Evolutionary conservation across 2,113 vertebrate species (phyloP).

Genomic region (Cichladusa arquata): DNA sequence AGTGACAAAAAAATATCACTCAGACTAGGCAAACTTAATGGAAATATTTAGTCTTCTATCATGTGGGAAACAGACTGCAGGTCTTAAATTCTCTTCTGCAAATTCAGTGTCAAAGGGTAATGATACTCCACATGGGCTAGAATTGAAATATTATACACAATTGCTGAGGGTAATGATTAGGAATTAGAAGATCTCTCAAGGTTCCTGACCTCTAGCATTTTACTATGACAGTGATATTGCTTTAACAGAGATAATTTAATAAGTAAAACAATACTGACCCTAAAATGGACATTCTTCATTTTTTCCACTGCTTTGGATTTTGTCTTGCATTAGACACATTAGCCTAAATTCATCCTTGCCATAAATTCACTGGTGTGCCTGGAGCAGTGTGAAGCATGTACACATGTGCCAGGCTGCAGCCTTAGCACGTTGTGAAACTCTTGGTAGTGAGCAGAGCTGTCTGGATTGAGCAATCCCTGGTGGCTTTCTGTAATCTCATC

Average conservation of each 20-base stretch:
- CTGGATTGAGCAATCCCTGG: neutral
- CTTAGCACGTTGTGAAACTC: neutral
- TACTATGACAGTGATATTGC: neutral
- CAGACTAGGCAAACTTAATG: neutral
- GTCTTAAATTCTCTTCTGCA: neutral
- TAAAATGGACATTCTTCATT: neutral
- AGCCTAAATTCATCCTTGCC: neutral
- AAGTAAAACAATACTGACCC: neutral
- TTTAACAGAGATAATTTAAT: conserved; percentile 36
- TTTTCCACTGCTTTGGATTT: neutral
- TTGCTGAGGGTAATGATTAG: neutral
- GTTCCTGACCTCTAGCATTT: neutral
- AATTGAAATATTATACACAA: neutral
- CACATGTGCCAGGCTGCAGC: neutral
- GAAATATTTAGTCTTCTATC: conserved; percentile 48
- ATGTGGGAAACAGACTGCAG: neutral
- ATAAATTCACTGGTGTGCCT: neutral
- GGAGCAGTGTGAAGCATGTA: neutral
- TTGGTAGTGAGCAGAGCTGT: neutral
- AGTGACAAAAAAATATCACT: conserved; percentile 28
- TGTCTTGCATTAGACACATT: neutral
- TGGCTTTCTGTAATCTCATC: neutral
- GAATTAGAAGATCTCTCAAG: neutral
- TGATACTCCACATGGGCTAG: neutral
- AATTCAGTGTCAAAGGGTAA: conserved; percentile 28